Conservation (phyloP, 2,113 vertebrate genomes). For the Verasper variegatus region DNA sequence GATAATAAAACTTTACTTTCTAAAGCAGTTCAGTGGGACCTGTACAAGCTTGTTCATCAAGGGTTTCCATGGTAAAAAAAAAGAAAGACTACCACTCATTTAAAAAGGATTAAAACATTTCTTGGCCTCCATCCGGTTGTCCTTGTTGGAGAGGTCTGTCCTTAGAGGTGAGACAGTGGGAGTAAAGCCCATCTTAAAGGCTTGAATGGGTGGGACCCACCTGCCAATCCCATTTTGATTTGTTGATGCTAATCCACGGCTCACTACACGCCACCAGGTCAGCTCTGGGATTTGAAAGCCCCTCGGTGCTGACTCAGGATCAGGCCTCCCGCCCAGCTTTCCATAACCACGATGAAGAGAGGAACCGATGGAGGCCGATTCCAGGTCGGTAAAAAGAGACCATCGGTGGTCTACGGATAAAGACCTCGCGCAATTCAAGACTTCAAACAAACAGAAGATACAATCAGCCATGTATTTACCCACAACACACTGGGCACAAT, state of each 20-base stretch:
- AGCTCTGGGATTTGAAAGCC: conserved; percentile 20
- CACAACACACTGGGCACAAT: neutral
- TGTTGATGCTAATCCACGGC: conserved; percentile 72
- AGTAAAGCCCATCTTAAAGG: conserved; percentile 76
- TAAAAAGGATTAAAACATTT: conserved; percentile 57
- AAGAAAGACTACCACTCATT: conserved; percentile 14
- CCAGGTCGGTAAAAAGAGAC: neutral
- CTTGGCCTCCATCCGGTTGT: conserved; percentile 40
- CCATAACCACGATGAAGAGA: neutral
- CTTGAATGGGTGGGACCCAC: conserved; percentile 61
- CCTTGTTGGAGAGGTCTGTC: conserved; percentile 29
- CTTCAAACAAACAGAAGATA: conserved; percentile 13
- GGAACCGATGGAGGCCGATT: neutral
- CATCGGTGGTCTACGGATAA: neutral
- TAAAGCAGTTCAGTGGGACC: conserved; percentile 25
- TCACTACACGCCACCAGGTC: conserved; percentile 38
- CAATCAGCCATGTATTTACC: conserved; percentile 8
- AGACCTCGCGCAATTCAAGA: neutral
- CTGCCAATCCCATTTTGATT: conserved; percentile 78
- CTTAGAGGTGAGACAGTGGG: conserved; percentile 31
- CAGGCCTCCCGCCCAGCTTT: conserved; percentile 9
- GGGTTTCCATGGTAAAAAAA: conserved; percentile 4
- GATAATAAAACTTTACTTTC: conserved; percentile 38
- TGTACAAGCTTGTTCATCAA: conserved; percentile 15
- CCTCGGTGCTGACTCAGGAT: conserved; percentile 46